These are phyloP conservation scores for Eulimnadia texana DNA, from an alignment of 1,140 invertebrate species.

Conservation along the genomic window DNA sequence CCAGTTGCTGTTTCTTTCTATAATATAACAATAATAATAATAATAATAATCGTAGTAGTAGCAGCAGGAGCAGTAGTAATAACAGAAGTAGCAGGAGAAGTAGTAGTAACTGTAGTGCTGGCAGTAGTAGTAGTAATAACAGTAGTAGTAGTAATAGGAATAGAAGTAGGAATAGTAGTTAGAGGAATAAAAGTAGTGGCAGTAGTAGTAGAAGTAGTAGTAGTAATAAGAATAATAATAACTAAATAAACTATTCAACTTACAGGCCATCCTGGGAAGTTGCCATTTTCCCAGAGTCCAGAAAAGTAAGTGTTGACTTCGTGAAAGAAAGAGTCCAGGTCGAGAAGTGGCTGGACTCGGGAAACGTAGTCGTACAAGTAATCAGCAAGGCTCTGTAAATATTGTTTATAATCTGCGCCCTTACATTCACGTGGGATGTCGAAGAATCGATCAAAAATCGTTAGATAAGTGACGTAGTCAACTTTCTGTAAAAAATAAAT, in stretches of 20 bases:
- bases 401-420: conserved; percentile 81
- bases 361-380: conserved; percentile 76
- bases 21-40: conserved; percentile 22
- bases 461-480: conserved; percentile 91
- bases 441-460: conserved; percentile 87
- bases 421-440: conserved; percentile 91
- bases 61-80: no score
- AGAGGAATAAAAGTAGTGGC: no score
- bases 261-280: conserved; percentile 87
- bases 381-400: conserved; percentile 66
- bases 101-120: no score
- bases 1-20: conserved; percentile 71
- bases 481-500: conserved; percentile 54
- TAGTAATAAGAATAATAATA: neutral
- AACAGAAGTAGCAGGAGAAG: no score
- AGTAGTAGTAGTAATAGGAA: no score
- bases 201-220: neutral
- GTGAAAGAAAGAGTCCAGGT: conserved; percentile 64
- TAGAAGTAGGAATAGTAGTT: no score
- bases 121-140: no score
- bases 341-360: conserved; percentile 79
- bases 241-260: conserved; percentile 24
- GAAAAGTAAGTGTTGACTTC: conserved; percentile 68
- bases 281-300: conserved; percentile 71
- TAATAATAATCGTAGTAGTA: no score